Base-by-base conservation (phyloP, 2,888 invertebrate species). In the Ochropleura plecta region DNA sequence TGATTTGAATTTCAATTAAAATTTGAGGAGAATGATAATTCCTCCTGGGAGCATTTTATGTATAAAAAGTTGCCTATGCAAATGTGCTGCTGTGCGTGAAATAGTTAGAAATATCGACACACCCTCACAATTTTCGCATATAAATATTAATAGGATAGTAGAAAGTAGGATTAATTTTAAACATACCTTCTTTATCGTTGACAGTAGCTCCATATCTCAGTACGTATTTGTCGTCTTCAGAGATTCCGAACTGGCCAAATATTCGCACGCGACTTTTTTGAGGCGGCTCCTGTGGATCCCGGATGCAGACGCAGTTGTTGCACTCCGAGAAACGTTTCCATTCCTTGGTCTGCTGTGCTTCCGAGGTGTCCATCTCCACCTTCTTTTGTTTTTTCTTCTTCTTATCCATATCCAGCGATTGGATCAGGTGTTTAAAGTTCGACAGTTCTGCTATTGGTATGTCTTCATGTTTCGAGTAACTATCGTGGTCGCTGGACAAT, bases 191-290 rank as follows among this genome's bases (percentile, higher is more conserved):
- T 75, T 91, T 88, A 57, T 93, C 91, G 70, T 95, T 88, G 9
- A 95, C 86, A 9, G 93, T 93, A 55, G 95, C 95, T 63, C 92
- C 91, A 86, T 93, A 96, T 78, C 91, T 92, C 48, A 96, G 78
- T 3, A 95, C 88, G 74, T 94, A 95, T 82, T 90, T 90, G 66
- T 95, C 93, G 63, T 94, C 90, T 53, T 92, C 88, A 49, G 90
- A 92, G 5, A 94, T 81, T 0, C 95, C 96, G 18, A 96, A 82
- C 64, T 90, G 91, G 12, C 96, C 95, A 48, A 91, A 89, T 71
- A 96, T 93, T 68, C 89, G 90, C 0, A 95, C 90, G 44, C 90
- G 90, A 80, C 92, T 94, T 79, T 85, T 91, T 4, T 79, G 84
- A 5, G 67, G 30, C 1, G 74, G 12, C 8, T 71, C 44, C 2